Evolutionary conservation across 1,140 invertebrate species (phyloP), one percentile per base, ranked within the genome.

Genomic region (Lerema accius): DNA sequence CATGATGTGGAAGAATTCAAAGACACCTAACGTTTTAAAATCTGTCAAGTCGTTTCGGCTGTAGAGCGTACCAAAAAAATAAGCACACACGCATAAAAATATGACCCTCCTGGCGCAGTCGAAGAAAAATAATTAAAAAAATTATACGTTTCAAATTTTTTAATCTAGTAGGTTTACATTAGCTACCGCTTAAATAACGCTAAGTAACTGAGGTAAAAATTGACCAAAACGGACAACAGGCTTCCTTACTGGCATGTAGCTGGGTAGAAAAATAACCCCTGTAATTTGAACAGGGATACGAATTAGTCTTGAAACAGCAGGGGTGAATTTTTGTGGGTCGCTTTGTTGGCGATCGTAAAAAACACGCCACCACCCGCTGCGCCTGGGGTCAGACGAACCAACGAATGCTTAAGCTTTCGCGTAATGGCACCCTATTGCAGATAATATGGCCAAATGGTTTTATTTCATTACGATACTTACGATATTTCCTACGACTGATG

Each of bases 271-370:
- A 45, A 17, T 53, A 58, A 17, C 53, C 15, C 40, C 23, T 14
- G 40, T 56, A 56, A 45, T 56, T 48, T 58, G 45, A 58, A 39
- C 63, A 40, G 63, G 62, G 63, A 56, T 64, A 56, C 51, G 53
- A 65, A 65, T 58, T 65, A 65, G 53, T 58, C 46, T 28, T 42
- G 53, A 37, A 65, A 58, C 63, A 58, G 46, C 63, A 42, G 63
- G 63, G 63, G 53, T 37, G 23, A 17, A 15, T 16, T 56, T 46
- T 46, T 46, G 53, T 42, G 35, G 32, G 45, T 58, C 55, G 50
- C 11, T 32, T 56, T 58, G 63, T 45, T 55, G 62, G 43, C 43
- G 39, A 14, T 63, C 46, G 53, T 65, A 65, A 65, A 64, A 61
- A 65, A 58, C 43, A 26, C 45, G 43, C 14, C 40, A 28, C 53